Base-by-base conservation (phyloP, 2,888 invertebrate species). In the Dichetophora obliterata region DNA sequence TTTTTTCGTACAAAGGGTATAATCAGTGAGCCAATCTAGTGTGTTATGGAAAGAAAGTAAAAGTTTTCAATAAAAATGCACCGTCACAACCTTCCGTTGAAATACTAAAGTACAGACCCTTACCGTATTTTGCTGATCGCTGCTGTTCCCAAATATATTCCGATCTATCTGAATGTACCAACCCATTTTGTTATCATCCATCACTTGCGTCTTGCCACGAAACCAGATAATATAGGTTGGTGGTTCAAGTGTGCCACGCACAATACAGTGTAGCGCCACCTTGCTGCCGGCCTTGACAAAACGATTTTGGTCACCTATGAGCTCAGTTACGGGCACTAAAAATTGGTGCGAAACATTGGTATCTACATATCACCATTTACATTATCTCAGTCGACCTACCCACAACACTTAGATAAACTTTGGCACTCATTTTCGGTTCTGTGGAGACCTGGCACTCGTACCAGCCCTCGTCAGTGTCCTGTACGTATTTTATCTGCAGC, bases 191-290 rank as follows among this genome's bases (percentile, higher is more conserved):
- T 88, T 89, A 65, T 87, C 87, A 22, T 88, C 85, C 75, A 84
- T 84, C 9, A 90, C 85, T 82, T 89, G 89, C 63, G 85, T 86
- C 78, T 88, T 84, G 68, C 87, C 89, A 19, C 95, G 96, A 91
- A 96, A 97, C 97, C 97, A 97, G 91, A 97, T 96, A 85, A 97
- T 96, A 91, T 95, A 97, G 80, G 95, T 94, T 81, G 97, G 97
- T 85, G 95, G 95, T 90, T 96, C 96, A 80, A 97, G 91, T 81
- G 96, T 95, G 89, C 95, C 95, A 81, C 95, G 94, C 88, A 97
- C 96, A 81, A 96, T 94, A 91, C 97, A 97, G 88, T 95, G 95
- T 79, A 97, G 91, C 85, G 94, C 93, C 79, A 97, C 96, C 78
- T 94, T 94, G 89, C 96, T 96, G 87, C 96, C 97, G 57, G 95